Evolutionary conservation across 2,797 vertebrate genomes (phyloP), one percentile per base, ranked within the genome.

Genomic region (Pelochelys cantorii): DNA sequence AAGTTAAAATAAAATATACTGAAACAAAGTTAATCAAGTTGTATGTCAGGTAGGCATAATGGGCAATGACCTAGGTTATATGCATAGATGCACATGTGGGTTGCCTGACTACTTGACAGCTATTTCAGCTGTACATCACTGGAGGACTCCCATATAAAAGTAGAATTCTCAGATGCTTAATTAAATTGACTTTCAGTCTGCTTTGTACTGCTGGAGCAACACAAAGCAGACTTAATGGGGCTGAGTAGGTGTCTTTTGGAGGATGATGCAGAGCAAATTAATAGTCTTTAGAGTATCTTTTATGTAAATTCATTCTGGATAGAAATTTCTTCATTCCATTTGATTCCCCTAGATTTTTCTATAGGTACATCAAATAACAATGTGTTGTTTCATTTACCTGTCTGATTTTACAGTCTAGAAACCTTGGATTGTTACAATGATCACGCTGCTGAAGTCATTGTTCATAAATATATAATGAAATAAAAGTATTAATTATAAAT

Each of bases 131-230:
- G 55, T 78, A 53, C 87, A 57, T 18, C 0, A 4, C 57, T 59
- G 13, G 3, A 57, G 92, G 65, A 75, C 82, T 94, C 23, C 25
- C 29, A 31, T 75, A 57, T 42, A 52, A 79, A 79, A 85, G 78
- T 88, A n/a, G 89, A 96, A 88, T 83, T 78, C 74, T 11, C 15
- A 79, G 7, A 34, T 60, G 78, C 52, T 53, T 77, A 77, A 90
- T 92, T 87, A 94, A 87, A 85, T 9, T 89, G 55, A 48, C 52
- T 79, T 29, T 29, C 15, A 13, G 37, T 22, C 42, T 60, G 80
- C 8, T 65, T 85, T 90, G 13, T 81, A 62, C 22, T 80, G 54
- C 37, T 82, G 56, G 83, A 75, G 15, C 52, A 81, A n/a, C 84
- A 86, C 27, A 60, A 89, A 90, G 68, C 18, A 93, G 90, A 89